Evolutionary conservation across 2,113 vertebrate species (phyloP).

Genomic region (Psammodynastes pulverulentus): DNA sequence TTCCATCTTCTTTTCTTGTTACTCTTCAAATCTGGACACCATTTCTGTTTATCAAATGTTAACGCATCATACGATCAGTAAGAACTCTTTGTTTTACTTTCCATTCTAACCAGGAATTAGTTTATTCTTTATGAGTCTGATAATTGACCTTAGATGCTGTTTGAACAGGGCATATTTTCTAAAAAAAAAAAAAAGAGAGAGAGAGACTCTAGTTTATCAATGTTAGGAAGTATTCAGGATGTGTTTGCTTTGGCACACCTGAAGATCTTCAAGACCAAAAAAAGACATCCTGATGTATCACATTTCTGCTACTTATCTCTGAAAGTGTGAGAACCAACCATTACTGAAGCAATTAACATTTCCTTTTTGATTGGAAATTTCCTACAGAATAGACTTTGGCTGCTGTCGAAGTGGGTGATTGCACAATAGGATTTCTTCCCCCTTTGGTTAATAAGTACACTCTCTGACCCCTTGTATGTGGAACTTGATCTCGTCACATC

Average conservation of each 20-base stretch:
- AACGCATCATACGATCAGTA: not conserved
- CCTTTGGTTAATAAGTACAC: not conserved
- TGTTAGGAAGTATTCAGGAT: conserved; percentile 65
- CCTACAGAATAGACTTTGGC: conserved; percentile 37
- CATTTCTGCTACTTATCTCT: conserved; percentile 45
- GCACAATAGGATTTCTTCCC: not conserved
- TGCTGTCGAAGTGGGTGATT: conserved; percentile 51
- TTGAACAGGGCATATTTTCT: conserved; percentile 56
- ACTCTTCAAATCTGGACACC: not conserved
- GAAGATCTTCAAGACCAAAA: conserved; percentile 49
- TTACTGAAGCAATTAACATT: conserved; percentile 52
- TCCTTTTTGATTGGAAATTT: conserved; percentile 58
- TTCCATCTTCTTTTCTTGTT: not conserved
- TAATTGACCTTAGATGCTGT: conserved; percentile 40
- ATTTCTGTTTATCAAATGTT: not conserved
- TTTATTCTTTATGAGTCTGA: conserved; percentile 28
- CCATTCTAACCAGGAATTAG: conserved; percentile 46
- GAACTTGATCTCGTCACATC: conserved; percentile 43
- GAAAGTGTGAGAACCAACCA: conserved; percentile 50
- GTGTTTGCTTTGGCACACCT: conserved; percentile 62
- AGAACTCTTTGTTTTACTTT: not conserved
- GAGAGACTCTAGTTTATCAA: conserved; percentile 51
- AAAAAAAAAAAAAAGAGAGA: conserved; percentile 29
- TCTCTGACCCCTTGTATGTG: conserved; percentile 6
- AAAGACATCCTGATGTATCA: conserved; percentile 56